phyloP scores from a whole-genome alignment of 2,113 vertebrate genomes.

The Emberiza fucata region DNA sequence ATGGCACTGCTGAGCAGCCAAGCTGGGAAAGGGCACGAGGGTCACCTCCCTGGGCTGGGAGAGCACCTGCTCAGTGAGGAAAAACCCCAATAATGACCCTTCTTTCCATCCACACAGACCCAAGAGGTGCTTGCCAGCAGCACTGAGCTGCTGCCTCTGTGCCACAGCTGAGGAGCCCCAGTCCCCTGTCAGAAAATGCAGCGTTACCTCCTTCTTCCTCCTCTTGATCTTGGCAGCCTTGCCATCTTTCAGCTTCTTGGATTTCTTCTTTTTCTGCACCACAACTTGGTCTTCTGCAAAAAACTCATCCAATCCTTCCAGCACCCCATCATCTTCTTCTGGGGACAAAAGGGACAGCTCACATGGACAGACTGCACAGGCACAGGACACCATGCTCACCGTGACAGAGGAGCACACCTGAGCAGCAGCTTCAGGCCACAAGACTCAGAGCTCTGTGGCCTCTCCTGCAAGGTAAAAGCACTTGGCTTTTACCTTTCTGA shows the following conservation, averaged over 20 bases:
- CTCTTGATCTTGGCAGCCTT: conserved; percentile 82
- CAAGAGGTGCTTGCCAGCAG: background rate
- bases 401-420: background rate
- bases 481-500: fast-evolving
- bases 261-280: conserved; percentile 81
- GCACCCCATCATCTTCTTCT: conserved; percentile 85
- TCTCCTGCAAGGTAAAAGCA: background rate
- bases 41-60: background rate
- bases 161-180: fast-evolving
- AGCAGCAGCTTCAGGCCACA: fast-evolving
- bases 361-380: fast-evolving
- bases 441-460: background rate
- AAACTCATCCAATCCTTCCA: conserved; percentile 80
- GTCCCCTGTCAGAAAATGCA: fast-evolving
- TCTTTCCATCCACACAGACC: background rate
- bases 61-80: fast-evolving
- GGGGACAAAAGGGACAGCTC: conserved; percentile 21
- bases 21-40: background rate
- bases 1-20: fast-evolving
- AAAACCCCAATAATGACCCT: fast-evolving
- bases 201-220: conserved; percentile 87
- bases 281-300: conserved; percentile 78
- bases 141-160: background rate
- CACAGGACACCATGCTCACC: fast-evolving
- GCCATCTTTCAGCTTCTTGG: conserved; percentile 84